Percentiles rank a stretch among this genome's conserved stretches.
phyloP scores from a whole-genome alignment of 2,888 invertebrate species.

The Nephrotoma flavescens region DNA sequence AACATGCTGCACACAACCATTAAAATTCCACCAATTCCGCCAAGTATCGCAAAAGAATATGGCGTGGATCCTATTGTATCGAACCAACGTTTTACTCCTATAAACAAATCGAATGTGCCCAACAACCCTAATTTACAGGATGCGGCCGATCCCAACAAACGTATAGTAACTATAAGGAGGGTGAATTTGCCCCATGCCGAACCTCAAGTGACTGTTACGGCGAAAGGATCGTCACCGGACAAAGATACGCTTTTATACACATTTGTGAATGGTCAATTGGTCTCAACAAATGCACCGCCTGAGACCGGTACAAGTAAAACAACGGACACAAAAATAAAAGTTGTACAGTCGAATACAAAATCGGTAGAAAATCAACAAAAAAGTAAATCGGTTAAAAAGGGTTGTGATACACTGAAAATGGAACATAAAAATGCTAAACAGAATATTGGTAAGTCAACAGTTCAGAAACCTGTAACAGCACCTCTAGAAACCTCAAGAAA shows the following conservation, averaged over 20 bases:
- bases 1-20: neutral
- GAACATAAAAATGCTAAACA: neutral
- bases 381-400: neutral
- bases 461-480: neutral
- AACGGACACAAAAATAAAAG: neutral
- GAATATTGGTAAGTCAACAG: neutral
- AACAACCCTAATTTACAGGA: slow-evolving; percentile 6
- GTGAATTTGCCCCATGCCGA: slow-evolving; percentile 51
- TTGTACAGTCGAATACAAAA: neutral
- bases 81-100: neutral
- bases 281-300: slow-evolving; percentile 13
- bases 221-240: slow-evolving; percentile 57
- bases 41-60: neutral
- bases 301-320: neutral
- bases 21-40: neutral
- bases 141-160: slow-evolving; percentile 26
- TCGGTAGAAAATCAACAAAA: neutral
- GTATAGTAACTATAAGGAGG: slow-evolving; percentile 57
- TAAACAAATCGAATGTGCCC: neutral
- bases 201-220: slow-evolving; percentile 61
- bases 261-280: slow-evolving; percentile 44
- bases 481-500: neutral
- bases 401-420: neutral
- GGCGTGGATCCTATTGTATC: neutral
- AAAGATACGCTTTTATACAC: slow-evolving; percentile 61